Evolutionary conservation across 2,888 invertebrate genomes (phyloP).

Genomic region (Alcis repandata): DNA sequence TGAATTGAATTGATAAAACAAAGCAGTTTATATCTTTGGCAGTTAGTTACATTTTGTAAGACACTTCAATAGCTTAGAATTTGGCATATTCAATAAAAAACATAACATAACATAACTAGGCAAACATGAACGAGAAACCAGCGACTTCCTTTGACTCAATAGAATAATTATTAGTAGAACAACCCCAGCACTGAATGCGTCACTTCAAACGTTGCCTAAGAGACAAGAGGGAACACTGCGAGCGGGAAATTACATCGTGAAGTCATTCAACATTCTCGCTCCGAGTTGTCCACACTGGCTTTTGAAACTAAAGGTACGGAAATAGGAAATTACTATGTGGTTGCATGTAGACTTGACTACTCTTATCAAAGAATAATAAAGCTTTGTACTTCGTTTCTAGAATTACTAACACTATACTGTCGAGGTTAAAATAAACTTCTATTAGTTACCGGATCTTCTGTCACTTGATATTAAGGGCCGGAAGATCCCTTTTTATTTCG

Average conservation of each 20-base stretch:
- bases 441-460: too few species aligned
- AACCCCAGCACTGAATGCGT: neutral
- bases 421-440: too few species aligned
- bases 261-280: constrained; percentile 3
- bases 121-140: neutral
- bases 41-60: too few species aligned
- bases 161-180: neutral
- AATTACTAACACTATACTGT: too few species aligned
- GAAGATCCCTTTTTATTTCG: too few species aligned
- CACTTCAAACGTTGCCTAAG: constrained; percentile 12
- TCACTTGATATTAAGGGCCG: too few species aligned
- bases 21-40: too few species aligned
- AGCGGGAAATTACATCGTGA: constrained; percentile 6
- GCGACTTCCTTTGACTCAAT: neutral
- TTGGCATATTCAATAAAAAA: too few species aligned
- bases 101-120: neutral
- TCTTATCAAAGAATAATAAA: too few species aligned
- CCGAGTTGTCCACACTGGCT: neutral
- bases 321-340: neutral
- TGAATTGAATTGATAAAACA: too few species aligned
- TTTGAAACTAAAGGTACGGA: neutral
- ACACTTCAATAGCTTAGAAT: too few species aligned
- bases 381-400: too few species aligned
- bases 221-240: neutral
- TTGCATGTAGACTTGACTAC: neutral